Conservation (phyloP, 1,140 invertebrate genomes). For the Drosophila pachea region DNA sequence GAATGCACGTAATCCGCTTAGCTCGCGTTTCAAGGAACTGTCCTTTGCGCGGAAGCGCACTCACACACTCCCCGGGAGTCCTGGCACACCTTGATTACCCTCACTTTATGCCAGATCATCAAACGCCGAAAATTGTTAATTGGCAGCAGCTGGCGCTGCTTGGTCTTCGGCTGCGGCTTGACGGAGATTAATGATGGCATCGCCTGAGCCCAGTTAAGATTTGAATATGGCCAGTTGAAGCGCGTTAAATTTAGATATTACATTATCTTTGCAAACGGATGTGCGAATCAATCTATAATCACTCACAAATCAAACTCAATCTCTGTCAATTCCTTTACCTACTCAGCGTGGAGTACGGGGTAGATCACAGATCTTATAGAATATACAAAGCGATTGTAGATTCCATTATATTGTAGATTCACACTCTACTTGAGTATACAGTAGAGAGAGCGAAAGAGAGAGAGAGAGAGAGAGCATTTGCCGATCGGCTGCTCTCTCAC, state of each 20-base stretch:
- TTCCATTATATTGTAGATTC: no score
- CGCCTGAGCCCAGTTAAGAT: background rate
- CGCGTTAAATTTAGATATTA: slow-evolving; percentile 43
- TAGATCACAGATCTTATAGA: no score
- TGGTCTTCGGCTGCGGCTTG: slow-evolving; percentile 9
- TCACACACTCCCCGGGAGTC: slow-evolving; percentile 14
- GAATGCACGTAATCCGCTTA: slow-evolving; percentile 65
- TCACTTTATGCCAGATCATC: background rate
- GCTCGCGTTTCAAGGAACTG: slow-evolving; percentile 12
- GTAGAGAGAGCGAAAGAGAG: no score
- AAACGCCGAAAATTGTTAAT: slow-evolving; percentile 8
- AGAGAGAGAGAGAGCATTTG: no score
- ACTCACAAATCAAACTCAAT: background rate
- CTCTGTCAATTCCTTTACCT: no score
- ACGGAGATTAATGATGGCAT: slow-evolving; percentile 44
- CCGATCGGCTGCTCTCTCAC: no score
- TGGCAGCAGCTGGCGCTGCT: slow-evolving; percentile 32
- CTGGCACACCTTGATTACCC: background rate
- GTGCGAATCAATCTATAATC: slow-evolving; percentile 3
- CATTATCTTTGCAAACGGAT: slow-evolving; percentile 31
- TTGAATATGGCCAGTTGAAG: slow-evolving; percentile 10
- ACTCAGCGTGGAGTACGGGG: no score
- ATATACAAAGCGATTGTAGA: no score
- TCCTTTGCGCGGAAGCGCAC: slow-evolving; percentile 3
- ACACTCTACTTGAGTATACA: no score